Percentiles rank a stretch among this genome's conserved stretches.
Conservation (phyloP, 2,888 invertebrate genomes). For the Cryptops parisi region DNA sequence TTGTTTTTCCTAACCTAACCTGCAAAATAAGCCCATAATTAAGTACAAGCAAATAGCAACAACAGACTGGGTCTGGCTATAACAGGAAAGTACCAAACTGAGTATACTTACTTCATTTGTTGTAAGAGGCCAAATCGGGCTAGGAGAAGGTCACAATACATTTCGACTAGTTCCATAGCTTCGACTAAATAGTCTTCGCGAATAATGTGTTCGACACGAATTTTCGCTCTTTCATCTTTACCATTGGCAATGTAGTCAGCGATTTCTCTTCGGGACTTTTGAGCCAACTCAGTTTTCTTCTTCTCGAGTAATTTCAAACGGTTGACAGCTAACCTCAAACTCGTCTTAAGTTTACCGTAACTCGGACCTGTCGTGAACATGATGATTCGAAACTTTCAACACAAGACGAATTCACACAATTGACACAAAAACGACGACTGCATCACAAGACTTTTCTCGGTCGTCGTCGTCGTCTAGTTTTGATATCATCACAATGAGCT, state of each 20-base stretch:
- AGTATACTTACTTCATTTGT: constrained; percentile 77
- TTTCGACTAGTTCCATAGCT: constrained; percentile 97
- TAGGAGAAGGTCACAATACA: constrained; percentile 94
- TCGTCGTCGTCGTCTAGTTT: too few relatives aligned
- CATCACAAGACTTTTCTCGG: too few relatives aligned
- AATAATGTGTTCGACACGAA: constrained; percentile 96
- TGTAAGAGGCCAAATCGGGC: constrained; percentile 93
- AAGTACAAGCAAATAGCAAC: too few relatives aligned
- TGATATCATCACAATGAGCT: too few relatives aligned
- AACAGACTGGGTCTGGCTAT: too few relatives aligned
- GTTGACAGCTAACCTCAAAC: constrained; percentile 81
- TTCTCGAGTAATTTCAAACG: constrained; percentile 88
- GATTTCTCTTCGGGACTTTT: constrained; percentile 93
- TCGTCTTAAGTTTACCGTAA: constrained; percentile 90
- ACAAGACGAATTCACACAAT: too few relatives aligned
- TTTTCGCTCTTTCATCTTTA: constrained; percentile 64
- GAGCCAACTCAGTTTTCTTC: constrained; percentile 92
- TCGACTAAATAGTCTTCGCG: constrained; percentile 98
- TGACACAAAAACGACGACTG: too few relatives aligned
- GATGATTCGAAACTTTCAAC: too few relatives aligned
- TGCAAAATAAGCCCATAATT: too few relatives aligned
- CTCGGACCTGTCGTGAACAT: constrained; percentile 90
- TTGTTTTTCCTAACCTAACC: too few relatives aligned
- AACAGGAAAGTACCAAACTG: too few relatives aligned
- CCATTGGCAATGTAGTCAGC: constrained; percentile 83